Conservation (phyloP, 2,888 invertebrate species). For the Polymixis flavicincta region DNA sequence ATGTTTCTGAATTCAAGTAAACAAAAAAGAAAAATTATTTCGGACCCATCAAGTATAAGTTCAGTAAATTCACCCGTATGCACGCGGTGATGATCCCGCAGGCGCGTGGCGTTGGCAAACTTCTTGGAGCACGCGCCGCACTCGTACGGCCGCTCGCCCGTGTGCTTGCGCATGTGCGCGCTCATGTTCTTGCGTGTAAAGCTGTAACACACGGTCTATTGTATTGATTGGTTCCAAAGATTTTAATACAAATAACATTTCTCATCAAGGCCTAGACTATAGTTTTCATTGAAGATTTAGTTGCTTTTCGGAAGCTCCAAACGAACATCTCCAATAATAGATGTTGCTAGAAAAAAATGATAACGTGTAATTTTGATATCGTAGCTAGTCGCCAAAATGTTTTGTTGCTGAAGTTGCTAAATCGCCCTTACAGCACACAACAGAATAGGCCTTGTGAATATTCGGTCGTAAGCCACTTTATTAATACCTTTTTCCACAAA, state of each 20-base stretch:
- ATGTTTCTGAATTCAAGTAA: not conserved
- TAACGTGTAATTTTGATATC: not conserved
- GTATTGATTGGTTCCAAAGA: not conserved
- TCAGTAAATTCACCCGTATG: slow-evolving; percentile 78
- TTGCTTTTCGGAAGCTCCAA: no score
- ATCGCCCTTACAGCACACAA: not conserved
- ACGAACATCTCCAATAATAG: no score
- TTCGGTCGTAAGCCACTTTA: not conserved
- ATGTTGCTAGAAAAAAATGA: no score
- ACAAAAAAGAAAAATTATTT: not conserved
- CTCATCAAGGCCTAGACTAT: not conserved
- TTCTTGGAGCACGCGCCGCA: slow-evolving; percentile 86
- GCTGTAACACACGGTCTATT: slow-evolving; percentile 64
- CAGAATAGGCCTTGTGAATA: not conserved
- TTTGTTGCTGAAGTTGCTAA: not conserved
- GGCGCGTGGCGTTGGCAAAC: slow-evolving; percentile 78
- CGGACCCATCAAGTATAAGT: not conserved
- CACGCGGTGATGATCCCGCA: slow-evolving; percentile 81
- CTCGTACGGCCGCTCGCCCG: slow-evolving; percentile 89
- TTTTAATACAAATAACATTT: not conserved
- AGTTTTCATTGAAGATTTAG: not conserved
- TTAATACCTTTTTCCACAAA: slow-evolving; percentile 88
- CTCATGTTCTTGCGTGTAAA: slow-evolving; percentile 83
- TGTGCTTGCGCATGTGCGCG: slow-evolving; percentile 89
- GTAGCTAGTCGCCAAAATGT: not conserved